A percentile compares a stretch with the other conserved stretches of the same genome.
These are phyloP conservation scores for Noctua fimbriata DNA, from an alignment of 2,888 invertebrate genomes.

Conservation along the genomic window DNA sequence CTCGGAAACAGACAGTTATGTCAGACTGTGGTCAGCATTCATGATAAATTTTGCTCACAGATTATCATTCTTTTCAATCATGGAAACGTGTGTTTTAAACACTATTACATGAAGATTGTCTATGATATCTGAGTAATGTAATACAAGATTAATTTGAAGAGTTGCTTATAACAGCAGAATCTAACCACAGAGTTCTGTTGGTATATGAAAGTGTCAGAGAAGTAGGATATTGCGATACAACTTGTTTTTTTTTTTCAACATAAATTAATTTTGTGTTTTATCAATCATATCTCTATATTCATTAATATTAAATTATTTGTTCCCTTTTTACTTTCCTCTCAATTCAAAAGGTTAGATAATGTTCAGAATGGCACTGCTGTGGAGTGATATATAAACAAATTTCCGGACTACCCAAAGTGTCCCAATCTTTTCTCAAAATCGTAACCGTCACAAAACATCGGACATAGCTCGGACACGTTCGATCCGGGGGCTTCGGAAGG, in stretches of 20 bases:
- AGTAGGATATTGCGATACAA: background rate
- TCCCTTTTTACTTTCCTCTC: background rate
- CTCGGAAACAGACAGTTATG: conserved; percentile 16
- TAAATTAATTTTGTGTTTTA: too few species aligned
- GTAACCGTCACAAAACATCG: background rate
- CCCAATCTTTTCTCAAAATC: background rate
- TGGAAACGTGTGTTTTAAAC: background rate
- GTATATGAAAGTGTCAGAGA: background rate
- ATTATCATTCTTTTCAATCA: conserved; percentile 10
- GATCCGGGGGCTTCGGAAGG: conserved; percentile 30
- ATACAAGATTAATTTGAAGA: background rate
- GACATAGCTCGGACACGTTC: conserved; percentile 25
- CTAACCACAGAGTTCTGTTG: background rate
- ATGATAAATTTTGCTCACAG: conserved; percentile 11
- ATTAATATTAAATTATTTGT: background rate
- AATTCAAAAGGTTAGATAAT: background rate
- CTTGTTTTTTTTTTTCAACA: background rate
- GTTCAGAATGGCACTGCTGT: background rate
- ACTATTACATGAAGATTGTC: background rate
- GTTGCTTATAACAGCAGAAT: background rate
- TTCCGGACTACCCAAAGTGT: background rate
- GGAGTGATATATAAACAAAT: background rate
- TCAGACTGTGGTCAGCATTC: conserved; percentile 27
- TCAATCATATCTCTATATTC: background rate
- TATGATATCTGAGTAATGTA: background rate